phyloP scores from a whole-genome alignment of 2,113 vertebrate genomes.

The Ciconia stormi region DNA sequence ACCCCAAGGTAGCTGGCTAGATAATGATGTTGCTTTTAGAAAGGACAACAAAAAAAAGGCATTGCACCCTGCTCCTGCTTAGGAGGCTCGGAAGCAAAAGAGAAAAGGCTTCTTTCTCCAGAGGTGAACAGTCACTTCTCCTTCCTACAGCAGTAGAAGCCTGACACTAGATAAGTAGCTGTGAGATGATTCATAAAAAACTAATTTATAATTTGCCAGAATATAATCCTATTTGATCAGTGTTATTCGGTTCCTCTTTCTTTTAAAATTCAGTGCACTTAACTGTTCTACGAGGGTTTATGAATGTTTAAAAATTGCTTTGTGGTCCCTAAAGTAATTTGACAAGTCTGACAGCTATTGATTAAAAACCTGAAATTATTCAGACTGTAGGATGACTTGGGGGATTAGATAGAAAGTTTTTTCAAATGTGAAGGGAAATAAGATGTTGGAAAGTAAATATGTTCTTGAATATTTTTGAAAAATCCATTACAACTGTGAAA shows the following conservation, averaged over 20 bases:
- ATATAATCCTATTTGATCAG: constrained; percentile 67
- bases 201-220: constrained; percentile 66
- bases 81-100: neutral
- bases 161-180: constrained; percentile 29
- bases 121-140: neutral
- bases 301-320: constrained; percentile 84
- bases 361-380: constrained; percentile 84
- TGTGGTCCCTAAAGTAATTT: constrained; percentile 83
- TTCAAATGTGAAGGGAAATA: constrained; percentile 67
- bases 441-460: constrained; percentile 67
- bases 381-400: constrained; percentile 74
- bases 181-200: constrained; percentile 62
- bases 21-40: neutral
- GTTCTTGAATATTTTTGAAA: constrained; percentile 60
- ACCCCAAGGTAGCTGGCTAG: neutral
- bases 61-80: neutral
- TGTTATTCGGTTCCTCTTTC: constrained; percentile 60
- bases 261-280: constrained; percentile 77
- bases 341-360: constrained; percentile 85
- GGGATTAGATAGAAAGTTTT: constrained; percentile 76
- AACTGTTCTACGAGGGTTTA: constrained; percentile 75
- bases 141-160: neutral
- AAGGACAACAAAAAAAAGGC: neutral
- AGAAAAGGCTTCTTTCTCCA: neutral
- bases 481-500: constrained; percentile 61